Evolutionary conservation across 37 sponge, comb jelly and placozoan genomes (phyloP), one percentile per base, ranked within the genome.

Genomic region (Aphrocallistes beatrix): DNA sequence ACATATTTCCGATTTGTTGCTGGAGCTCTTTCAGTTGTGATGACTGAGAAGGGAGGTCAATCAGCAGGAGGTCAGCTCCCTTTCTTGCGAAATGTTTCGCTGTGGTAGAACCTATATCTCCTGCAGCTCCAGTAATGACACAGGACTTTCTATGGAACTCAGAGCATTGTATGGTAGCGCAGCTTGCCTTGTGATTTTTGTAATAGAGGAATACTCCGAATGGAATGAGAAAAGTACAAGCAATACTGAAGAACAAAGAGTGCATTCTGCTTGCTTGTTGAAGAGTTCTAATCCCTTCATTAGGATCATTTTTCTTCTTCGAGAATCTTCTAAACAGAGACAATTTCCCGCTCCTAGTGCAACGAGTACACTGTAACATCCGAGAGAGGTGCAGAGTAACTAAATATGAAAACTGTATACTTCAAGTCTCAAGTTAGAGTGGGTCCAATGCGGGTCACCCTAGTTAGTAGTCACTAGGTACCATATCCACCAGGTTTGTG

Each of bases 61-160:
- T 89, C 36, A 94, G 87, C 0, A 94, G 82, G 36, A 94, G 81
- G 37, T 28, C 81, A 34, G 90, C 88, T 25, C 94, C 94, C 40
- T 91, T 51, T 34, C 38, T 0, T 1, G 89, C 90, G 88, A 94
- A 90, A 1, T 83, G 51, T 25, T 51, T 36, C 1, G 94, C 94
- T 37, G 94, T 87, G 17, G 92, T 83, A 8, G 84, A 38, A 17
- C 94, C 94, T 37, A 94, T 94, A 51, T 94, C 92, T 16, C 94
- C 94, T 0, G 94, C 94, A 1, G 90, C 94, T 47, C 94, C 94
- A n/a, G 94, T 94, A 32, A 94, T 88, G 16, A 94, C 82, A 1
- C 87, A 87, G 13, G 85, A 83, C 39, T 91, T 89, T 23, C 84
- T 83, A 0, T 32, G 13, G 50, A 91, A 91, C 75, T 13, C 6